Evolutionary conservation across 1,140 invertebrate species (phyloP).

Genomic region (Neodiprion virginianus): DNA sequence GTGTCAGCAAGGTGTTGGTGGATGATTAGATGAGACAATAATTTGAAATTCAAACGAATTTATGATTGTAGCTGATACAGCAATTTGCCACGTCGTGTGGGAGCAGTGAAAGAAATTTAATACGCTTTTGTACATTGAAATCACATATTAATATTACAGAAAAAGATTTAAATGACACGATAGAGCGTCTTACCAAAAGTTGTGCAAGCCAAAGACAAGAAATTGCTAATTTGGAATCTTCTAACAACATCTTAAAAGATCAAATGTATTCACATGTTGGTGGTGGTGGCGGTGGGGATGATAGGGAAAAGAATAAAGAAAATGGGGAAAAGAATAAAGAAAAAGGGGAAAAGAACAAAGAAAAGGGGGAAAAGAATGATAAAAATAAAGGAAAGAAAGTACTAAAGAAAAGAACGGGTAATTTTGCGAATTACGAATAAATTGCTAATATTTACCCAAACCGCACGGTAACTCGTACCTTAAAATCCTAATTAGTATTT

Average conservation of each 20-base stretch:
- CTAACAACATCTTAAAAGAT: constrained; percentile 38
- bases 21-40: too few species aligned
- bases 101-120: too few species aligned
- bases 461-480: neutral
- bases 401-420: constrained; percentile 25
- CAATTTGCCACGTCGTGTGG: too few species aligned
- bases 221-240: constrained; percentile 56
- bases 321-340: neutral
- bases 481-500: constrained; percentile 13
- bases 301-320: constrained; percentile 13
- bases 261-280: constrained; percentile 19
- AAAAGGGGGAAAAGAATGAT: constrained; percentile 9
- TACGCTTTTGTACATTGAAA: neutral
- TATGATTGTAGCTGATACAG: too few species aligned
- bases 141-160: constrained; percentile 49
- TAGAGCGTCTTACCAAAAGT: constrained; percentile 55
- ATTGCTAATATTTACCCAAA: neutral
- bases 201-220: constrained; percentile 52
- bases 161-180: constrained; percentile 60
- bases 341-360: constrained; percentile 19
- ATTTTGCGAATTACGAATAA: constrained; percentile 12
- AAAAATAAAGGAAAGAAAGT: constrained; percentile 19
- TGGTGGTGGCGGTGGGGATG: constrained; percentile 1
- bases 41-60: too few species aligned
- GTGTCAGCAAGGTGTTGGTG: neutral